Evolutionary conservation across 2,888 invertebrate genomes (phyloP), one percentile per base, ranked within the genome.

Genomic region (Leptarthrus brevirostris): DNA sequence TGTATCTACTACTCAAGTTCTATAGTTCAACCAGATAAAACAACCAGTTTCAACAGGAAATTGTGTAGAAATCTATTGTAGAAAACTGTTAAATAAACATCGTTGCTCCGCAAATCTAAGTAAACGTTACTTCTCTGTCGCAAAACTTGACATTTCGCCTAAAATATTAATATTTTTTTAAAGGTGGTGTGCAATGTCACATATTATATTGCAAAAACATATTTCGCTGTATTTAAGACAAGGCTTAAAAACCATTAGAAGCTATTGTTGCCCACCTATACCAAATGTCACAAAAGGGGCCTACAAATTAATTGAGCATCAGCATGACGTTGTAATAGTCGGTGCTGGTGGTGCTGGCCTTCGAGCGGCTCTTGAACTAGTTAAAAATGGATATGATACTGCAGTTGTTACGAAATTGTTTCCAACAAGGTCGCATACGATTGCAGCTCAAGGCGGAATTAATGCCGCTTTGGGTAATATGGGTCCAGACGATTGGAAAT

Each of bases 371-470:
- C 98, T 98, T 82, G 98, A 98, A 74, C 87, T 98, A 30, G 97
- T 97, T 0, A 94, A 95, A 78, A 95, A 96, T 82, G 99, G 99
- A 2, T 98, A 98, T 84, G 94, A 95, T 81, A 98, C 98, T 0
- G 99, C 99, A 69, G 97, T 98, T 56, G 91, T 99, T 72, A 97
- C 98, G 5, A 99, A 99, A 86, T 86, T 99, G 61, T 99, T 99
- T 83, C 99, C 99, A 0, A 99, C 98, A 1, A 88, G 98, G 79
- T 98, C 98, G 18, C 98, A 99, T 83, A 99, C 99, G 3, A 97
- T 98, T 4, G 99, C 99, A 53, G 98, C 98, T 0, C 98, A 98
- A 84, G 99, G 98, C 77, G 99, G 98, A 77, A 96, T 99, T 79
- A 99, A 99, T 89, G 99, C 98, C 64, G 98, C 98, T 3, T 87